Base-by-base conservation (phyloP, 2,888 invertebrate species). In the Cephus nigrinus region DNA sequence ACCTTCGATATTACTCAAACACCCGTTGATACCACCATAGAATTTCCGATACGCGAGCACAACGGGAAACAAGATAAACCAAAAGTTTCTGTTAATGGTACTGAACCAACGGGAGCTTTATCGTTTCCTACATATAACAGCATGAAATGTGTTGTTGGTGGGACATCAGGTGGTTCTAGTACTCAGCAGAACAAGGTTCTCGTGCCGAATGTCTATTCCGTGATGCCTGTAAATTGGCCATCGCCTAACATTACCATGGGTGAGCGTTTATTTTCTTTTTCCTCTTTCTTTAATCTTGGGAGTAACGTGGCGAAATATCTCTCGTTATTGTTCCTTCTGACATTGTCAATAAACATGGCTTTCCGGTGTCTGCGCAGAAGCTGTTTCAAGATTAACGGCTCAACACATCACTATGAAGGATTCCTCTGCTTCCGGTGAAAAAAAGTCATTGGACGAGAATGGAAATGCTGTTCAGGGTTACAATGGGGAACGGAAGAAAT, bases 361-460 rank as follows among this genome's bases (percentile, higher is more conserved):
- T 69, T 73, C 34, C 31, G 55, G 33, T 23, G 11, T 80, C 75
- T 79, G 68, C 78, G 75, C 76, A 83, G 84, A 82, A 84, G 81
- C 83, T 81, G 86, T 86, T 79, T 86, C 86, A 80, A 84, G 86
- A 84, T 78, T 87, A 74, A 84, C 86, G 78, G 81, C 76, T 68
- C 73, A 88, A 78, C 89, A 89, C 78, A 85, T 87, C 40, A 85
- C 88, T 32, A 82, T 84, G 75, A 86, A 87, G 76, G 88, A 87
- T 76, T 82, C 86, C 34, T 82, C 85, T n/a, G 77, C 81, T 75
- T 84, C 90, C 73, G 88, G 87, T 74, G 91, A 91, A 69, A 91
- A 94, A 93, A 95, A 95, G 91, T 93, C 95, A 81, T 92, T 95
- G 81, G 97, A 97, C 92, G 97, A 97, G 92, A 97, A 96, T 90